Base-by-base conservation (phyloP, 2,113 vertebrate genomes). In the Phaetusa simplex region DNA sequence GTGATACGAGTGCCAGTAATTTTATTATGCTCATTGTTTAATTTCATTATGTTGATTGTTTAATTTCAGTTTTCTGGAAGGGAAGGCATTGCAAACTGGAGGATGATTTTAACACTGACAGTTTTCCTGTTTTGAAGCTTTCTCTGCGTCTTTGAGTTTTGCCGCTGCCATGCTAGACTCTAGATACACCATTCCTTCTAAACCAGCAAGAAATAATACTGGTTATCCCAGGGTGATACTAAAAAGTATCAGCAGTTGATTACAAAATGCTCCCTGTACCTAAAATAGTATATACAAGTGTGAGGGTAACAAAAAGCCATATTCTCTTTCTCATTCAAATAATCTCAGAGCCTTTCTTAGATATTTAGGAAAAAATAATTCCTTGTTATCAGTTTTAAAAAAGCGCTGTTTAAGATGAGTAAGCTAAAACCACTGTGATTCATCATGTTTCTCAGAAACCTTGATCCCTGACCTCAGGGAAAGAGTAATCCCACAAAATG, bases 351-450 rank as follows among this genome's bases (percentile, higher is more conserved):
- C 7, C 19, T 47, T 88, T 72, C 82, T 90, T 83, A 69, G 67
- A 26, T 73, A 40, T 45, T 91, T 93, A 30, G 43, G 29, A 36
- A 73, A 64, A 72, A 90, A 38, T 14, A 80, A 43, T 88, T 81
- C 42, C 71, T 76, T 82, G 49, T 85, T 93, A 80, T 77, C 87
- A 70, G 74, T 65, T 84, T 38, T 17, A 58, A 36, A 67, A 58
- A 3, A 3, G 1, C 30, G 24, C 27, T 87, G 85, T 93, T 88
- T 45, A 72, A 76, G 81, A 85, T 91, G 95, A 96, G 70, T 94
- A 93, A 95, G 66, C 74, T 82, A 77, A 95, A 94, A 9, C 70
- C 90, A 42, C 87, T 61, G 81, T 95, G 92, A 96, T 89, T 96
- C 84, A 94, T 73, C 14, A 2, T 36, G 43, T 76, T 96, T 96